Base-by-base conservation (phyloP, 2,797 vertebrate genomes). In the Carcharodon carcharias region DNA sequence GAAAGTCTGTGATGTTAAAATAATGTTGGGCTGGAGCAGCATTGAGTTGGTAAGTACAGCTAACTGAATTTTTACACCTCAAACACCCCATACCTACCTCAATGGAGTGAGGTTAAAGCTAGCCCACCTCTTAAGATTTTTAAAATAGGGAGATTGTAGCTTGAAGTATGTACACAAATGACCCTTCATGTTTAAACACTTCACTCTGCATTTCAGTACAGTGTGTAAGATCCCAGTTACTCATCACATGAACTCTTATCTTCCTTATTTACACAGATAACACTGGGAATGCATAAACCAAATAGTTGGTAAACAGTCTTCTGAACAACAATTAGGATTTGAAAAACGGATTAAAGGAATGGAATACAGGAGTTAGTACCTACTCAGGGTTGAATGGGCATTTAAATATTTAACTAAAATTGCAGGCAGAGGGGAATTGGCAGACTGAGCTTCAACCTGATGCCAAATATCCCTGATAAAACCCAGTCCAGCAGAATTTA, bases 241-340 rank as follows among this genome's bases (percentile, higher is more conserved):
- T 89, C 28, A 89, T 89, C 87, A 58, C 54, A 58, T 88, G 87
- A 58, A 89, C 87, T 89, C 56, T 89, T 89, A 89, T 89, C 87
- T 89, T 58, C 28, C 87, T 58, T 89, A 58, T 89, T 89, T 89
- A 31, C 87, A 35, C 87, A 8, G 87, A 56, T 58, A 56, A 56
- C 56, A 89, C 12, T 56, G 28, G 28, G 54, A 89, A 28, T 58
- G 8, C 31, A 58, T 35, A 89, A 89, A 58, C 54, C 26, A 89
- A 14, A 14, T 58, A 85, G 4, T 54, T 58, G 9, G 28, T 58
- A 58, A 89, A 89, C 54, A 56, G 56, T 3, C 87, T 21, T 58
- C 54, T 58, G 5, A 92, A 35, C 58, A 63, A 63, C 89, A 63
- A 63, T 63, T 92, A 35, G 35, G 35, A 92, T 63, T 92, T 35